Evolutionary conservation across 2,888 invertebrate species (phyloP).

Genomic region (Xylota segnis): DNA sequence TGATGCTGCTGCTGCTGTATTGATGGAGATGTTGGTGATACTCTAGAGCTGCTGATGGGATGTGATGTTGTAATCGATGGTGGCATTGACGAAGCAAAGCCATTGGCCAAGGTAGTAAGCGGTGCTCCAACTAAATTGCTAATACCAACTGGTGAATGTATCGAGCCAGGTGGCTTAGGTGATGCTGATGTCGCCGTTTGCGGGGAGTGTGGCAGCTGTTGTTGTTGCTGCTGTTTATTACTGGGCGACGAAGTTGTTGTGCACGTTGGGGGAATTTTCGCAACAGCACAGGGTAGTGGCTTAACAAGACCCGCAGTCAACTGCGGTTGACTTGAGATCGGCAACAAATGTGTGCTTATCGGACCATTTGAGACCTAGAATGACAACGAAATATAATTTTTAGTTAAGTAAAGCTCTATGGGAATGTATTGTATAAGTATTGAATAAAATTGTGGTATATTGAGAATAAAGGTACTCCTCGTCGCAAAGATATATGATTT

Average conservation of each 20-base stretch:
- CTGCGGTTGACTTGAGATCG: conserved; percentile 83
- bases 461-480: too few species aligned
- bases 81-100: conserved; percentile 79
- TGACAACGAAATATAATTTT: conserved; percentile 39
- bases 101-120: conserved; percentile 80
- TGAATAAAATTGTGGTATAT: too few species aligned
- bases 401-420: background rate
- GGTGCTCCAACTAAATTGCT: conserved; percentile 79
- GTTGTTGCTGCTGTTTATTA: conserved; percentile 65
- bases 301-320: conserved; percentile 81
- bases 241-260: conserved; percentile 78
- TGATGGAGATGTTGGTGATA: conserved; percentile 77
- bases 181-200: conserved; percentile 68
- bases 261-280: conserved; percentile 78
- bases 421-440: too few species aligned
- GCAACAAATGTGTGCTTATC: conserved; percentile 81
- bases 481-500: too few species aligned
- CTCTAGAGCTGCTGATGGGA: conserved; percentile 78
- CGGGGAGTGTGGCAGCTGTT: conserved; percentile 68
- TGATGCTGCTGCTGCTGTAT: conserved; percentile 61
- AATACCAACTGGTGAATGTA: conserved; percentile 77
- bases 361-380: conserved; percentile 82
- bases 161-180: conserved; percentile 74
- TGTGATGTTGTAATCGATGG: conserved; percentile 80
- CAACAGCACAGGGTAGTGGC: conserved; percentile 78